Conservation (phyloP, 2,888 invertebrate species). For the Cosmopolites sordidus region DNA sequence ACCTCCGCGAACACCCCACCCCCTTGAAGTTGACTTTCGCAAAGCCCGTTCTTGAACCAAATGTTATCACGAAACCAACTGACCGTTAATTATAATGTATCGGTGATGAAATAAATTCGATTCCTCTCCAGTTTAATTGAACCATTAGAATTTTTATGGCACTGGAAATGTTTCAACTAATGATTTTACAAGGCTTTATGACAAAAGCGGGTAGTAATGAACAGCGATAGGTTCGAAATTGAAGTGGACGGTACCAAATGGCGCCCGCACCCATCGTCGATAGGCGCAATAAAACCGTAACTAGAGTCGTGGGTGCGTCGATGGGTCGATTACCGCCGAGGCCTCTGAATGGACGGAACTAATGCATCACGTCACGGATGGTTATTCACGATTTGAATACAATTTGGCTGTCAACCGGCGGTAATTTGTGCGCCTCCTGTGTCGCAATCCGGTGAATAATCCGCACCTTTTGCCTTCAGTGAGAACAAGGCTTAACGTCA, state of each 20-base stretch:
- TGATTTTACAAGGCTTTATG: no score
- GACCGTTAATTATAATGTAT: no score
- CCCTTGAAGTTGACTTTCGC: no score
- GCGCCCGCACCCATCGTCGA: not conserved
- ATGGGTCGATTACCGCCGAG: not conserved
- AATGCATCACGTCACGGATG: slow-evolving; percentile 42
- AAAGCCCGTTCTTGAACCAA: no score
- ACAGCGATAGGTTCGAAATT: no score
- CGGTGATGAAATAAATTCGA: no score
- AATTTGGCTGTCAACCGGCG: slow-evolving; percentile 42
- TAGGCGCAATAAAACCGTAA: not conserved
- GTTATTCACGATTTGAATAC: slow-evolving; percentile 40
- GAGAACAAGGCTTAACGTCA: not conserved
- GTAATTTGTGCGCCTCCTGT: slow-evolving; percentile 35
- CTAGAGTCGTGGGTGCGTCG: not conserved
- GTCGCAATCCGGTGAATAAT: slow-evolving; percentile 18
- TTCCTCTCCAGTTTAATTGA: no score
- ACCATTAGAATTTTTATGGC: no score
- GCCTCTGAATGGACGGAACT: slow-evolving; percentile 38
- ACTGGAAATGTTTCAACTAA: no score
- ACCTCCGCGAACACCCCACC: no score
- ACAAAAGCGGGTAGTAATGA: no score
- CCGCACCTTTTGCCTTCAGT: slow-evolving; percentile 3
- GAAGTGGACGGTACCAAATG: slow-evolving; percentile 1
- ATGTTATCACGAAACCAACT: no score